Evolutionary conservation across 2,888 invertebrate genomes (phyloP), one percentile per base, ranked within the genome.

Genomic region (Apotomis betuletana): DNA sequence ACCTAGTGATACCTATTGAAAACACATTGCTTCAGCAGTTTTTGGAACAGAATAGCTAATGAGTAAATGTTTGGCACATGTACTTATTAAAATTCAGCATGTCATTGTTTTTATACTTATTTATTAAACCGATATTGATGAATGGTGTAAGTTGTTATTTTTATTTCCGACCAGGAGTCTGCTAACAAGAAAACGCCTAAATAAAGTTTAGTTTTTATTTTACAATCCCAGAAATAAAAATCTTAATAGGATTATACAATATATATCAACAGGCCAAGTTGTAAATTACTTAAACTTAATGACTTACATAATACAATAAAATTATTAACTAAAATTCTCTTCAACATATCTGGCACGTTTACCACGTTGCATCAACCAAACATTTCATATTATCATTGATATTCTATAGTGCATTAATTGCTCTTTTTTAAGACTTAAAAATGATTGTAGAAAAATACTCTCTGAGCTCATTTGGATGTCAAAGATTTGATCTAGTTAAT

Each of bases 1-100:
- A 96, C 83, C 91, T 98, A 49, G 84, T 94, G 36, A 97, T 98
- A 85, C 97, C 98, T 0, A 95, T 98, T 38, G 96, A 96, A 77
- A 94, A 94, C 76, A 85, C 89, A 12, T 92, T 98, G 57, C 87
- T 98, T 73, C 95, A 96, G 82, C 97, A 98, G 83, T 97, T 98
- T 88, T 85, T 96, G 62, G 96, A 96, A 73, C 94, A 95, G 81
- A 94, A 95, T 78, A 89, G 62, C 59, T 72, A 63, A 72, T 68
- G 46, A 44, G 61, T 3, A 15, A 61, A 38, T 49, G 4, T 61
- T 9, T 3, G 0, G 52, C 36, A 6, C 36, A 46, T 62, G 13
- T 51, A 6, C 27, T 4, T 10, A 5, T 58, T 51, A 5, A 57
- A 44, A 59, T 44, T 44, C n/a, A 70, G 54, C 59, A 52, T 60